phyloP scores from a whole-genome alignment of 2,113 vertebrate genomes.

The Pelvicachromis taeniatus region DNA sequence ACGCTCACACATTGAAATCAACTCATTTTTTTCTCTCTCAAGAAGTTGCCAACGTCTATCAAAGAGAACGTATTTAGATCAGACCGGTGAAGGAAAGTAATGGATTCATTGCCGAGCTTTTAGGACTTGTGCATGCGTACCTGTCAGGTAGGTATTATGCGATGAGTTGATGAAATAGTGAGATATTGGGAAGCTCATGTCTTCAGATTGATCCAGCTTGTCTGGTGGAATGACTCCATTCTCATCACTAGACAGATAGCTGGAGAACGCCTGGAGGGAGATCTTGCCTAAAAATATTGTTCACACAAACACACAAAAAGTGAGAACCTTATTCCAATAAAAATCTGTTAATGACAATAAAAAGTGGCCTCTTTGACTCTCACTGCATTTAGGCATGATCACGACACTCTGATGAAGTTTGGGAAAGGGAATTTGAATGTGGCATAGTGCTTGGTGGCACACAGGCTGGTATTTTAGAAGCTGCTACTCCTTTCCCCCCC shows the following conservation, averaged over 20 bases:
- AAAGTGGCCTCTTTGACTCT: not conserved
- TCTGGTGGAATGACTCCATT: slow-evolving; percentile 94
- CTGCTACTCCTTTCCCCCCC: not conserved
- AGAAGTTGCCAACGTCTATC: not conserved
- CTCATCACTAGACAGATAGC: slow-evolving; percentile 91
- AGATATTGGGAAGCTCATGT: slow-evolving; percentile 95
- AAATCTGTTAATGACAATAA: not conserved
- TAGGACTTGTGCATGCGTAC: slow-evolving; percentile 55
- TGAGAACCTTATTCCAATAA: not conserved
- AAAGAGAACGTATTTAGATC: not conserved
- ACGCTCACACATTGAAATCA: not conserved
- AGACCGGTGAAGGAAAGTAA: fast-evolving
- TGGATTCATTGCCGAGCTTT: not conserved
- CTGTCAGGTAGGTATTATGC: slow-evolving; percentile 99
- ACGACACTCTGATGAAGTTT: not conserved
- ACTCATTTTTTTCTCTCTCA: not conserved
- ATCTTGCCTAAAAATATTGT: slow-evolving; percentile 78
- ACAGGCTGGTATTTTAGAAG: not conserved
- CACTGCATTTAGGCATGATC: fast-evolving
- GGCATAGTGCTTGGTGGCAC: not conserved
- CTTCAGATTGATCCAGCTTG: slow-evolving; percentile 97
- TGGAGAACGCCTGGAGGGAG: slow-evolving; percentile 88
- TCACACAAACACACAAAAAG: not conserved
- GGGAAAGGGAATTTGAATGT: not conserved
- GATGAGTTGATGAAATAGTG: slow-evolving; percentile 99